These are phyloP conservation scores for Vidua chalybeata DNA, from an alignment of 2,113 vertebrate genomes.

Conservation along the genomic window DNA sequence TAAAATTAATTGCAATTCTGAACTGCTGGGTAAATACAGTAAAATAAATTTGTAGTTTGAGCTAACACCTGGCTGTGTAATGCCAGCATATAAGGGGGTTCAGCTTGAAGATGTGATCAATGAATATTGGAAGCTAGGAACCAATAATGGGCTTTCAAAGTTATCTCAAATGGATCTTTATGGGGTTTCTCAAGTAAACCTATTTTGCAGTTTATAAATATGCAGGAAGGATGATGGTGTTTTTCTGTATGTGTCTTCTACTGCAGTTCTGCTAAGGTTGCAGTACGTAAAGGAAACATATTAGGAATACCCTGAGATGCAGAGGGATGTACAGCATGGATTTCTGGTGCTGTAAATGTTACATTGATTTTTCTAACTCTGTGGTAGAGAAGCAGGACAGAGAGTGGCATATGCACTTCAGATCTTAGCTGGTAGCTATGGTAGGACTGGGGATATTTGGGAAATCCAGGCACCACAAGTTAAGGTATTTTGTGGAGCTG, in stretches of 20 bases:
- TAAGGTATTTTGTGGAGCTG: background rate
- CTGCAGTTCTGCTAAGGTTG: background rate
- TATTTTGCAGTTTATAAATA: background rate
- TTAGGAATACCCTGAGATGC: background rate
- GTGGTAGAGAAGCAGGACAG: rapidly evolving
- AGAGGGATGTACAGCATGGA: background rate
- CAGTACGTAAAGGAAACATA: background rate
- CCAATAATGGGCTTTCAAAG: background rate
- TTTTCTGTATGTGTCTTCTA: background rate
- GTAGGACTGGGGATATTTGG: background rate
- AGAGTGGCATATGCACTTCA: rapidly evolving
- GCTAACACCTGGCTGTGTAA: background rate
- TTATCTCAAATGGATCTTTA: background rate
- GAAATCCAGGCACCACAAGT: background rate
- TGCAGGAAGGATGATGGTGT: background rate
- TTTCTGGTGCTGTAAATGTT: background rate
- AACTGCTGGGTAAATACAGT: background rate
- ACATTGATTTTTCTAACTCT: background rate
- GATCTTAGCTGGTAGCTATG: rapidly evolving
- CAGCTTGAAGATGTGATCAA: background rate
- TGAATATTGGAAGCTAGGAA: background rate
- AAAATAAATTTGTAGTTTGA: background rate
- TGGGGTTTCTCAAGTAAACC: background rate
- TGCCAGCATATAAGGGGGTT: background rate
- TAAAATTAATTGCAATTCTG: background rate